phyloP scores from a whole-genome alignment of 2,113 vertebrate genomes.

The Malaclemys terrapin region DNA sequence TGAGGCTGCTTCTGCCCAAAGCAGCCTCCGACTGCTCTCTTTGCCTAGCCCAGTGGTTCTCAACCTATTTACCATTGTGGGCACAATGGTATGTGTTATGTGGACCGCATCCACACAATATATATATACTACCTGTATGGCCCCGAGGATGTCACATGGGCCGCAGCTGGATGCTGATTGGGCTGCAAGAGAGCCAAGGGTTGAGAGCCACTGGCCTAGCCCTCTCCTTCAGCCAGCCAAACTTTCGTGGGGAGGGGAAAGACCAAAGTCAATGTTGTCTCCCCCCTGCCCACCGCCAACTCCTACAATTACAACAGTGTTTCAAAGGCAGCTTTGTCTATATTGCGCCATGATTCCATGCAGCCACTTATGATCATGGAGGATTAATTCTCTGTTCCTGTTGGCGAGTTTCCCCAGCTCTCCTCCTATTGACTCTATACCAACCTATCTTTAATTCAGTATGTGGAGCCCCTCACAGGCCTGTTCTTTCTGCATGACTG shows the following conservation, averaged over 20 bases:
- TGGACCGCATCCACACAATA: no score
- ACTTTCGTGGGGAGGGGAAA: conserved; percentile 50
- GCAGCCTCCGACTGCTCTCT: conserved; percentile 13
- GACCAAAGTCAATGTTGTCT: conserved; percentile 23
- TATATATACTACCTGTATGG: no score
- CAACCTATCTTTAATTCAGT: not conserved
- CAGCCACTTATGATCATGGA: conserved; percentile 37
- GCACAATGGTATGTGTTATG: no score
- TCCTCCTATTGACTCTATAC: conserved; percentile 25
- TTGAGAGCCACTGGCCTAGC: not conserved
- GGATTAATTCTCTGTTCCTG: conserved; percentile 16
- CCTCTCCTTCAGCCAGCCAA: not conserved
- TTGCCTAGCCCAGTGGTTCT: not conserved
- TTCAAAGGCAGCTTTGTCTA: conserved; percentile 49
- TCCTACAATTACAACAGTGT: conserved; percentile 33
- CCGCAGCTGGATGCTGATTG: no score
- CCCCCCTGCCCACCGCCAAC: not conserved
- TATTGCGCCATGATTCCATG: not conserved
- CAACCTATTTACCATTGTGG: no score
- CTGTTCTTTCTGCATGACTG: not conserved
- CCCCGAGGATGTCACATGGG: no score
- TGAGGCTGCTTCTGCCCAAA: not conserved
- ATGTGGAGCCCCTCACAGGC: not conserved
- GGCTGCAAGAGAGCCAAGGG: no score
- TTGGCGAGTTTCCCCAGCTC: not conserved